A percentile compares a stretch with the other conserved stretches of the same genome.
Conservation (phyloP, 1,140 invertebrate species). For the Lepidurus packardi region DNA sequence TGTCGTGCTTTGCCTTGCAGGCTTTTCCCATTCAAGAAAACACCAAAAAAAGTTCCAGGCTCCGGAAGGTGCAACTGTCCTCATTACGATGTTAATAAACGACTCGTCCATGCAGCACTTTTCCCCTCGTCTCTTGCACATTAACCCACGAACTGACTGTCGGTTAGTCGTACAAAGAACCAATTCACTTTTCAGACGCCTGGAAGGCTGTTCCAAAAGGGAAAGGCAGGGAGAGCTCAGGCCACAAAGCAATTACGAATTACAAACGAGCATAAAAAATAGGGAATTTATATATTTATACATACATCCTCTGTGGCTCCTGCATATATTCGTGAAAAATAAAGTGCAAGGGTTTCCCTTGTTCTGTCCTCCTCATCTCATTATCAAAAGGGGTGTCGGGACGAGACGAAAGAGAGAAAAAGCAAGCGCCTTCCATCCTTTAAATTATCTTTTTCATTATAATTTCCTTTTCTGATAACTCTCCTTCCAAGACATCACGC, state of each 20-base stretch:
- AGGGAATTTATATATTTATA: not conserved
- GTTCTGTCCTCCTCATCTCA: not conserved
- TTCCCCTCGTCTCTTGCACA: not conserved
- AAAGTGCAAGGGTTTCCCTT: not conserved
- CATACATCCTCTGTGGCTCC: not conserved
- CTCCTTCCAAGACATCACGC: not conserved
- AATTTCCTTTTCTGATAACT: slow-evolving; percentile 10
- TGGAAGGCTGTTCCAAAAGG: not conserved
- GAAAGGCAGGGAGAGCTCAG: not conserved
- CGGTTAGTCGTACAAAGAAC: not conserved
- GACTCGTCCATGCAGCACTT: not conserved
- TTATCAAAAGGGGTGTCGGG: slow-evolving; percentile 5
- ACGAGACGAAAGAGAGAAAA: not conserved
- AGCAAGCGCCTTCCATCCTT: not conserved
- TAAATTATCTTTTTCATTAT: slow-evolving; percentile 15
- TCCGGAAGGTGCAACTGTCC: not conserved
- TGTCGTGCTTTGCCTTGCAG: too few relatives aligned
- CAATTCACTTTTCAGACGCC: not conserved
- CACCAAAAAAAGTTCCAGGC: too few relatives aligned
- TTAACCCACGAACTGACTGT: slow-evolving; percentile 1
- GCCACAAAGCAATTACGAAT: slow-evolving; percentile 18
- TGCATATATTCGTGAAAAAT: slow-evolving; percentile 13
- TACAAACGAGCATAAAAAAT: slow-evolving; percentile 14
- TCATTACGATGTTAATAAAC: slow-evolving; percentile 1
- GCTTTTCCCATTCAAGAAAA: too few relatives aligned